phyloP scores from a whole-genome alignment of 2,113 vertebrate species.

The Phalacrocorax carbo region DNA sequence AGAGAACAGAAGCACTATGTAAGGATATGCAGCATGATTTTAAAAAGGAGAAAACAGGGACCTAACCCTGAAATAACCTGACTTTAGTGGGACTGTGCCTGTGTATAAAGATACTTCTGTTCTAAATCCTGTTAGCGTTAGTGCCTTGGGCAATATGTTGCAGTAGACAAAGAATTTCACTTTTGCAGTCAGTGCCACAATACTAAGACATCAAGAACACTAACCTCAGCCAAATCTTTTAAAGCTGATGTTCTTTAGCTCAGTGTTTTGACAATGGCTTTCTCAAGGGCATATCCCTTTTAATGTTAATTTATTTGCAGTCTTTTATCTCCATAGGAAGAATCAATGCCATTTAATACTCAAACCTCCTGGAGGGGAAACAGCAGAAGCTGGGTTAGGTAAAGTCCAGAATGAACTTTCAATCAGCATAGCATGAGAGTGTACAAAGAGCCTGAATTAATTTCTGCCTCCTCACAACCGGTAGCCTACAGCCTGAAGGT shows the following conservation, averaged over 20 bases:
- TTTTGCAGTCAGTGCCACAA: background rate
- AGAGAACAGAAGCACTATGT: background rate
- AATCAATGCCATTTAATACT: conserved; percentile 8
- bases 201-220: conserved; percentile 20
- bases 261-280: conserved; percentile 26
- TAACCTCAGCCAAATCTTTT: conserved; percentile 29
- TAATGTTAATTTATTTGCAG: conserved; percentile 28
- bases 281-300: conserved; percentile 50
- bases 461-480: background rate
- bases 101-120: background rate
- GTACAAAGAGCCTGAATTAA: background rate
- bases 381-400: background rate
- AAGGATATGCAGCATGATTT: background rate
- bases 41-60: background rate
- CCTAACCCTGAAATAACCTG: background rate
- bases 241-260: conserved; percentile 12
- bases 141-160: background rate
- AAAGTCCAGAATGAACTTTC: conserved; percentile 28
- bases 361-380: conserved; percentile 22
- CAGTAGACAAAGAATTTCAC: conserved; percentile 21
- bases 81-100: background rate
- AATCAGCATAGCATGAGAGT: background rate
- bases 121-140: background rate
- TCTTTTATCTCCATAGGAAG: conserved; percentile 55
- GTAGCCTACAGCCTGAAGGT: background rate